phyloP scores from a whole-genome alignment of 2,888 invertebrate species.

The Aspidiotus rigidus region DNA sequence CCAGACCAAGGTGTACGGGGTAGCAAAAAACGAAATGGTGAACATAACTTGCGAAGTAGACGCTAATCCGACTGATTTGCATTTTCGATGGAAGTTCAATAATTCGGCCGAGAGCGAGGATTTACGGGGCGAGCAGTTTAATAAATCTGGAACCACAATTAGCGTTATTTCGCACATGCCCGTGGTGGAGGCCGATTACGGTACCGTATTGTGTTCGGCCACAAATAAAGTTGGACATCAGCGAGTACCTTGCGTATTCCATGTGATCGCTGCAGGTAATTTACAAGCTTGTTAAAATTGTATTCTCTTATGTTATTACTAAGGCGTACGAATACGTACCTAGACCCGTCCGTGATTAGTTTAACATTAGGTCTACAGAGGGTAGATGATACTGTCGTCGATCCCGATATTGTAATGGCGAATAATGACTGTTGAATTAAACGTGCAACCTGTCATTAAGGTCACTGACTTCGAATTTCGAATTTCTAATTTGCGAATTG shows the following conservation, averaged over 20 bases:
- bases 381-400: too few relatives aligned
- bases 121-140: conserved; percentile 55
- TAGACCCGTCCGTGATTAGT: too few relatives aligned
- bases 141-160: conserved; percentile 17
- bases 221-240: conserved; percentile 64
- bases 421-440: too few relatives aligned
- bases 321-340: too few relatives aligned
- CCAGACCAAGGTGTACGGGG: conserved; percentile 70
- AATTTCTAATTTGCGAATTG: too few relatives aligned
- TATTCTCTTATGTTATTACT: neutral
- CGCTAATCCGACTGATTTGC: conserved; percentile 65
- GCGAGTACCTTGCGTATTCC: conserved; percentile 62
- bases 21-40: conserved; percentile 70
- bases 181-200: conserved; percentile 59
- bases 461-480: too few relatives aligned
- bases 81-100: conserved; percentile 80
- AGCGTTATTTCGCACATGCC: conserved; percentile 29
- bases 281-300: neutral
- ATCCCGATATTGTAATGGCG: too few relatives aligned
- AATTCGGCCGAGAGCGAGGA: conserved; percentile 58
- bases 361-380: too few relatives aligned
- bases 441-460: too few relatives aligned
- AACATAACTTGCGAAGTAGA: conserved; percentile 74
- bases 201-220: conserved; percentile 65
- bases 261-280: conserved; percentile 56